phyloP scores from a whole-genome alignment of 64 coral and sea anemone species.

The Actinia tenebrosa region DNA sequence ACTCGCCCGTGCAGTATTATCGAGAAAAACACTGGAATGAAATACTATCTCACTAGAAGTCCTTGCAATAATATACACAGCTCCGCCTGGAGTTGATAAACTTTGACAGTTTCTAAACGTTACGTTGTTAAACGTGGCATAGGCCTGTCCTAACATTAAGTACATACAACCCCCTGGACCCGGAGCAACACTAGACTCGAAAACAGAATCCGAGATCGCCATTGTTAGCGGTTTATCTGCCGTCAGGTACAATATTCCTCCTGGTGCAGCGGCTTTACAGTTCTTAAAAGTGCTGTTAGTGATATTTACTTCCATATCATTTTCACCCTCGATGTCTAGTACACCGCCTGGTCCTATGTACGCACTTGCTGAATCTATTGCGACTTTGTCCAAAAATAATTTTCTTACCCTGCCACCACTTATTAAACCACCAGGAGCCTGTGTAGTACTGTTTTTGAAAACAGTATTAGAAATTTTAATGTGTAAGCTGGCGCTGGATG shows the following conservation, averaged over 20 bases:
- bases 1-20: neutral
- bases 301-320: neutral
- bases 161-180: neutral
- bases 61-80: neutral
- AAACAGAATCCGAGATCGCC: neutral
- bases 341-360: neutral
- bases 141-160: neutral
- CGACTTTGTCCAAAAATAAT: neutral
- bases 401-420: neutral
- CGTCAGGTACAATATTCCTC: neutral
- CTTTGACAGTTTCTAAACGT: neutral
- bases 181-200: neutral
- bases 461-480: neutral
- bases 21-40: neutral
- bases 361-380: neutral
- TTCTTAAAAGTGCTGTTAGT: slow-evolving; percentile 6
- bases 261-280: neutral
- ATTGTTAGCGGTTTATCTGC: neutral
- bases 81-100: neutral
- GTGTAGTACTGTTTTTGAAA: neutral
- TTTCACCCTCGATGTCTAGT: neutral
- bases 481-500: neutral
- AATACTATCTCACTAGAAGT: neutral
- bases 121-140: neutral
- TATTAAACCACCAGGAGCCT: neutral